Conservation (phyloP, 2,113 vertebrate genomes). For the Meles meles region DNA sequence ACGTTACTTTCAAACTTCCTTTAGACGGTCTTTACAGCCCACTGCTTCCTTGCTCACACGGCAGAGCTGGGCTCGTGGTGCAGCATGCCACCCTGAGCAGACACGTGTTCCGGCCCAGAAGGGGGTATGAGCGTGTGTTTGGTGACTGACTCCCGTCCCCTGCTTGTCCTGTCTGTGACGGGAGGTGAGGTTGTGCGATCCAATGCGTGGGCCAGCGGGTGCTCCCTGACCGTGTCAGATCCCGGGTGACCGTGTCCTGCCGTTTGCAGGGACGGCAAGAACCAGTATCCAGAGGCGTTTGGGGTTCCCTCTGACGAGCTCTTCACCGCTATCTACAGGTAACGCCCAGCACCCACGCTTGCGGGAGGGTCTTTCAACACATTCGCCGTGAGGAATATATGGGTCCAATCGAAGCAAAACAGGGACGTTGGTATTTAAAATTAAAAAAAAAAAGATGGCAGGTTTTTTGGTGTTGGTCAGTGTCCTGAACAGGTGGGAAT, state of each 20-base stretch:
- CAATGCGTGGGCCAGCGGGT: rapidly evolving
- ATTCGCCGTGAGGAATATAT: rapidly evolving
- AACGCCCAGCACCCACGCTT: rapidly evolving
- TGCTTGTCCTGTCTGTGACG: rapidly evolving
- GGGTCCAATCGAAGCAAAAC: neutral
- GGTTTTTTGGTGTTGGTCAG: rapidly evolving
- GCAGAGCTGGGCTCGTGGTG: rapidly evolving
- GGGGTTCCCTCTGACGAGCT: slow-evolving; percentile 84
- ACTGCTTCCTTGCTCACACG: rapidly evolving
- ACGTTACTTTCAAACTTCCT: rapidly evolving
- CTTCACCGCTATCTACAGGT: slow-evolving; percentile 93
- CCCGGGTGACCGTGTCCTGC: rapidly evolving
- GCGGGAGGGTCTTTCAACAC: rapidly evolving
- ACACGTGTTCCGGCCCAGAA: rapidly evolving
- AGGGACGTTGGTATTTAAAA: neutral
- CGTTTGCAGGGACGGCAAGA: slow-evolving; percentile 86
- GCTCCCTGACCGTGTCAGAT: rapidly evolving
- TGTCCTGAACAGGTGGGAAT: rapidly evolving
- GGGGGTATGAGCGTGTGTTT: rapidly evolving
- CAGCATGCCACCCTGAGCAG: rapidly evolving
- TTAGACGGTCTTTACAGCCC: rapidly evolving
- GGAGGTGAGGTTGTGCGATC: rapidly evolving
- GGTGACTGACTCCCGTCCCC: rapidly evolving
- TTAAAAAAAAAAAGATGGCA: rapidly evolving
- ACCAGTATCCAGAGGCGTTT: slow-evolving; percentile 88